Evolutionary conservation across 1,140 invertebrate genomes (phyloP).

Genomic region (Akabosia matsudoensis): DNA sequence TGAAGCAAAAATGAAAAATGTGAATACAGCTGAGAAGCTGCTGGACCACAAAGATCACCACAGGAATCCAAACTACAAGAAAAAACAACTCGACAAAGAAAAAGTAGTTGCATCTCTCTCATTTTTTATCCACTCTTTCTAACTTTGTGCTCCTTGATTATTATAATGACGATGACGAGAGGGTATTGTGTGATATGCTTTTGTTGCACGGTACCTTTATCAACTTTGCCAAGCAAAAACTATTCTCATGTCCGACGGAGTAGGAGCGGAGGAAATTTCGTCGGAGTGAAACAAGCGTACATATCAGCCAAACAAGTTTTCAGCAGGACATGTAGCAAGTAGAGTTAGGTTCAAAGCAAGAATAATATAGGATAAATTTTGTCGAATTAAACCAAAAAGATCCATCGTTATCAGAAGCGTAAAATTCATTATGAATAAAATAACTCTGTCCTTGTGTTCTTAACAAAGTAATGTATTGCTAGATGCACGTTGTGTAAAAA

Average conservation of each 20-base stretch:
- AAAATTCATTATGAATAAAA: neutral
- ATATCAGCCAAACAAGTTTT: neutral
- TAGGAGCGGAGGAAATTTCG: too few relatives aligned
- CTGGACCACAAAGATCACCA: slow-evolving; percentile 43
- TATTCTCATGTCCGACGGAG: too few relatives aligned
- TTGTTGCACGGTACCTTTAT: neutral
- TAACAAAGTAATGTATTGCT: too few relatives aligned
- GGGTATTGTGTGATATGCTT: neutral
- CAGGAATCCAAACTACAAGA: slow-evolving; percentile 36
- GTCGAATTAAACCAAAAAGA: neutral
- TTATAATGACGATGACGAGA: slow-evolving; percentile 12
- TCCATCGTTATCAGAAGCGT: neutral
- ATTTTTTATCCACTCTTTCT: neutral
- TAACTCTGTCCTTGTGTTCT: neutral
- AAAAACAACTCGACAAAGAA: slow-evolving; percentile 12
- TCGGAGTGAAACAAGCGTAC: neutral
- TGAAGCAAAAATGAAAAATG: slow-evolving; percentile 17
- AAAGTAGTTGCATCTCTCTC: neutral
- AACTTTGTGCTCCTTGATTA: neutral
- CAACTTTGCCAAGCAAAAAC: too few relatives aligned
- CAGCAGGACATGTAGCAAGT: neutral
- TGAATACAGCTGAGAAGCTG: slow-evolving; percentile 34
- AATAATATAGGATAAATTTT: neutral
- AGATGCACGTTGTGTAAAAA: too few relatives aligned
- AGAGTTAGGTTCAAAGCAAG: too few relatives aligned